Percentiles rank a stretch among this genome's conserved stretches.
Conservation (phyloP, 2,797 vertebrate species). For the Tauraco hartlaubi region DNA sequence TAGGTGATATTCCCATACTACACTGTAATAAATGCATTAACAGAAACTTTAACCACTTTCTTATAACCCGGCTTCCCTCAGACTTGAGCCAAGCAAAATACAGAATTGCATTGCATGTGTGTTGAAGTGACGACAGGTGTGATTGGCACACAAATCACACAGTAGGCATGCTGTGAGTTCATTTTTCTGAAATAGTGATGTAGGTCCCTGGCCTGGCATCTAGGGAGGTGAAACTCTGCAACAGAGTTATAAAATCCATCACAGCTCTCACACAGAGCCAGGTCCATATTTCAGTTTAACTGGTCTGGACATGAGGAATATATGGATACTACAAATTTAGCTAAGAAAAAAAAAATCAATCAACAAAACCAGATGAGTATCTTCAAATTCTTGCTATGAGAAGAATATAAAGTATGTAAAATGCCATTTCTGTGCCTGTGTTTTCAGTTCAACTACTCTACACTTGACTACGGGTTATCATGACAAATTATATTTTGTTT, state of each 20-base stretch:
- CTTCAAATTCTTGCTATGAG: not conserved
- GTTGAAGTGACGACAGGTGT: not conserved
- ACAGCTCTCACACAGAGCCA: not conserved
- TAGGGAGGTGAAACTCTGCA: not conserved
- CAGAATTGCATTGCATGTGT: not conserved
- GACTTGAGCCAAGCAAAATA: not conserved
- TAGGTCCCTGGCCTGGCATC: not conserved
- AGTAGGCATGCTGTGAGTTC: not conserved
- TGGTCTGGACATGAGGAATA: not conserved
- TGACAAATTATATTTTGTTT: not conserved
- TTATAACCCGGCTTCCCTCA: not conserved
- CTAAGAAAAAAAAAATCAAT: not conserved
- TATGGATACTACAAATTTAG: not conserved
- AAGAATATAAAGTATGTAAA: not conserved
- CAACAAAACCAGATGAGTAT: not conserved
- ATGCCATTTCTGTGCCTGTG: not conserved
- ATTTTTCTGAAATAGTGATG: conserved; percentile 17
- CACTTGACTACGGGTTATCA: not conserved
- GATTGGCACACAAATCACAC: conserved; percentile 13
- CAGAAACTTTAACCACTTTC: not conserved
- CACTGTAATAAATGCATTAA: not conserved
- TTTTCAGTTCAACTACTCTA: not conserved
- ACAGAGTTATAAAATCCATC: conserved; percentile 2
- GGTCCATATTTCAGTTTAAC: conserved; percentile 7
- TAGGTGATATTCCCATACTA: not conserved